phyloP scores from a whole-genome alignment of 1,140 invertebrate genomes.

The Elysia chlorotica region DNA sequence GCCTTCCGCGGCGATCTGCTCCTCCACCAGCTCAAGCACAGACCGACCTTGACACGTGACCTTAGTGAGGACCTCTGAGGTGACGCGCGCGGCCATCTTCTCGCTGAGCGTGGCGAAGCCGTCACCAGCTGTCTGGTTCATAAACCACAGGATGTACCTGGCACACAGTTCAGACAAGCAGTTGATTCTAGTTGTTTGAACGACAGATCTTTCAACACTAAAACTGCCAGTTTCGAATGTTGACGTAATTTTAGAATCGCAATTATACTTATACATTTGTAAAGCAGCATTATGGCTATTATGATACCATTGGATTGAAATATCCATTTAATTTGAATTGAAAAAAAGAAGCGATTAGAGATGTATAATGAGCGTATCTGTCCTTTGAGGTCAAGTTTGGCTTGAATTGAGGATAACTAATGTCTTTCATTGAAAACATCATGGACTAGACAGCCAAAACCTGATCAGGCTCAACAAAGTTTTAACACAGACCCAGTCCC shows the following conservation, averaged over 20 bases:
- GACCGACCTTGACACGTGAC: slow-evolving; percentile 38
- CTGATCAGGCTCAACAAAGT: no score
- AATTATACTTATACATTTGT: neutral
- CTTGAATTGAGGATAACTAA: no score
- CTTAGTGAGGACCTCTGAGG: slow-evolving; percentile 25
- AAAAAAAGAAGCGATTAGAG: no score
- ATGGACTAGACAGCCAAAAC: no score
- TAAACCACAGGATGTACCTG: slow-evolving; percentile 39
- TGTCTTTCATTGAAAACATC: no score
- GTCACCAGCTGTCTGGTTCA: slow-evolving; percentile 5
- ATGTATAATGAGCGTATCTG: no score
- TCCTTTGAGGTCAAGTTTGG: no score
- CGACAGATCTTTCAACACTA: neutral
- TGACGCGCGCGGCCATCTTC: slow-evolving; percentile 15
- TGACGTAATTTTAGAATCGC: neutral
- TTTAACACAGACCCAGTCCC: no score
- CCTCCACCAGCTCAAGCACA: slow-evolving; percentile 29
- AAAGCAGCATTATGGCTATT: no score
- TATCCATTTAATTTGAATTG: no score
- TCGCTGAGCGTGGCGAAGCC: slow-evolving; percentile 36
- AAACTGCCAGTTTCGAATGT: neutral
- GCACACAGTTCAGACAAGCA: neutral
- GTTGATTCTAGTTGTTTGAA: neutral
- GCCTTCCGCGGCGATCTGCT: slow-evolving; percentile 31
- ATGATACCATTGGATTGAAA: no score